Conservation (phyloP, 2,797 vertebrate species). For the Pteropus rufus region DNA sequence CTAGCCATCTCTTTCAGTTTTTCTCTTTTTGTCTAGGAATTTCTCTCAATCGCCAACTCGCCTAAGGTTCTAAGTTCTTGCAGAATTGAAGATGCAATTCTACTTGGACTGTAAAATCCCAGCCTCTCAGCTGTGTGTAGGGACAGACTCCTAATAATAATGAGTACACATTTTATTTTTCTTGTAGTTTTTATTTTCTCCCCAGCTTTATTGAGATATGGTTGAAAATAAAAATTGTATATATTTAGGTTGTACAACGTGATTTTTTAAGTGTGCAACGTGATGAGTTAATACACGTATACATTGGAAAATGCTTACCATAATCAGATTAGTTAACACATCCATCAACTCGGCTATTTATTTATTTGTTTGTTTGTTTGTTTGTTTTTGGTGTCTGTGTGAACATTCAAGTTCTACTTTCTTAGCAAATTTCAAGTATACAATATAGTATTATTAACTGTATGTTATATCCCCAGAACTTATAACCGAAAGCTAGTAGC, state of each 20-base stretch:
- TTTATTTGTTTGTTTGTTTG: too few species aligned
- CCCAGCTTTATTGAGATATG: neutral
- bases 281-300: neutral
- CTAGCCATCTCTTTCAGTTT: neutral
- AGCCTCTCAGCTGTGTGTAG: neutral
- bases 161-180: neutral
- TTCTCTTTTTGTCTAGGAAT: neutral
- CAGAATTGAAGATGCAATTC: neutral
- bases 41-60: neutral
- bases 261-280: neutral
- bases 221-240: neutral
- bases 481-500: neutral
- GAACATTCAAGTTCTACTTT: neutral
- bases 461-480: neutral
- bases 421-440: neutral
- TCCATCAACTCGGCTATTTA: neutral
- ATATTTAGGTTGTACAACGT: neutral
- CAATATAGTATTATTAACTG: neutral
- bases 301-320: neutral
- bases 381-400: neutral
- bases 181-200: neutral
- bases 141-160: neutral
- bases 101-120: neutral
- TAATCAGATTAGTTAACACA: neutral
- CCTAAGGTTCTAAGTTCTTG: neutral